Conservation (phyloP, 2,113 vertebrate species). For the Felis catus region F.catus_Fca126_mat1.0 CM031417.1:54792501-54793000, state of each 20-base stretch:
- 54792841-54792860: constrained; percentile 78
- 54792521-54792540: constrained; percentile 73
- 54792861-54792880: constrained; percentile 72
- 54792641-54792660: constrained; percentile 65
- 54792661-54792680: constrained; percentile 58
- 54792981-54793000: constrained; percentile 79
- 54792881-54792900: constrained; percentile 74
- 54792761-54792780: constrained; percentile 73
- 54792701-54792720: constrained; percentile 60
- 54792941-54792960: constrained; percentile 81
- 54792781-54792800: constrained; percentile 60
- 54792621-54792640: constrained; percentile 75
- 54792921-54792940: constrained; percentile 83
- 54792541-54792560: constrained; percentile 68
- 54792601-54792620: constrained; percentile 66
- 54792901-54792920: constrained; percentile 76
- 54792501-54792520: constrained; percentile 67
- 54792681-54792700: not conserved
- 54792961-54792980: constrained; percentile 72
- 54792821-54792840: constrained; percentile 75
- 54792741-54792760: constrained; percentile 77
- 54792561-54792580: constrained; percentile 53
- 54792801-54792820: constrained; percentile 64
- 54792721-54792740: constrained; percentile 69
- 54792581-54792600: not conserved